Evolutionary conservation across 2,113 vertebrate genomes (phyloP).

Genomic region (Mungos mungo): DNA sequence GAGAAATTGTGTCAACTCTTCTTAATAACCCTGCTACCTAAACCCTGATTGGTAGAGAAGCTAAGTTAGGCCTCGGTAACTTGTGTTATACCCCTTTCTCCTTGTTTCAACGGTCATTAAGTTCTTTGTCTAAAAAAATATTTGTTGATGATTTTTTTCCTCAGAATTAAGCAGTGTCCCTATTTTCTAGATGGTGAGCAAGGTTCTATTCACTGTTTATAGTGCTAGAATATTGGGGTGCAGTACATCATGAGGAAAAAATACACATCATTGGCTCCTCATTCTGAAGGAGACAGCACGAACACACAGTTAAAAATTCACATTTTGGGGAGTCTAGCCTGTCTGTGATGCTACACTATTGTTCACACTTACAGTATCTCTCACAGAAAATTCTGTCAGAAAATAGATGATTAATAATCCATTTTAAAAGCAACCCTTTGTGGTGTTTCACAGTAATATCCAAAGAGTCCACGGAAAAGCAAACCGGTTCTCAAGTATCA

Average conservation of each 20-base stretch:
- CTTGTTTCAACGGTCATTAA: slow-evolving; percentile 20
- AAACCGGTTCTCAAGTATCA: not conserved
- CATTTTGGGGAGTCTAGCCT: not conserved
- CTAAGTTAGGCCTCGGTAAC: not conserved
- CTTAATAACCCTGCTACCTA: slow-evolving; percentile 1
- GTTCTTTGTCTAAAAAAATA: not conserved
- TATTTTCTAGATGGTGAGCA: not conserved
- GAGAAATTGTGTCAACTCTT: slow-evolving; percentile 50
- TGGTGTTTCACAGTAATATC: not conserved
- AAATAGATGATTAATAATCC: not conserved
- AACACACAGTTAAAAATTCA: not conserved
- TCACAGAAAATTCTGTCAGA: not conserved
- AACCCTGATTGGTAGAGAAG: not conserved
- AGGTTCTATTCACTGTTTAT: not conserved
- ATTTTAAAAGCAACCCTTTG: not conserved
- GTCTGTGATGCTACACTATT: not conserved
- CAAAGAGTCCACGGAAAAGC: not conserved
- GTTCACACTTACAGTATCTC: not conserved
- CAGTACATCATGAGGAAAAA: not conserved
- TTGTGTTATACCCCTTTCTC: not conserved
- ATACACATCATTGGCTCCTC: not conserved
- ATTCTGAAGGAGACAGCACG: not conserved
- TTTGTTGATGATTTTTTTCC: not conserved
- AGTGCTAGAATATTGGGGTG: not conserved
- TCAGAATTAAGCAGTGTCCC: not conserved